Evolutionary conservation across 2,888 invertebrate species (phyloP).

Genomic region (Drosophila yooni): DNA sequence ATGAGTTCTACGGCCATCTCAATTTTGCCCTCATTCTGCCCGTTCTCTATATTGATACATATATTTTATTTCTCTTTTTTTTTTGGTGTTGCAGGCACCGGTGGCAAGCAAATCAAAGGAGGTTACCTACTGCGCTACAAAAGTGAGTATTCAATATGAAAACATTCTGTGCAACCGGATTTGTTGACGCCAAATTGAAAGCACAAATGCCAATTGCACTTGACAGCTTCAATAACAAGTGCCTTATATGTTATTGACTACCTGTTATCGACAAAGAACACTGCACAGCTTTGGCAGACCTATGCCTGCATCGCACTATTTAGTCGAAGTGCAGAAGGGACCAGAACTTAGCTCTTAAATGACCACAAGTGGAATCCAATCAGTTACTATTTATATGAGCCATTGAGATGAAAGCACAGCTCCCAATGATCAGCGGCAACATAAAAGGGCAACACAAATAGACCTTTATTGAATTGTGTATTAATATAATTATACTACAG

Average conservation of each 20-base stretch:
- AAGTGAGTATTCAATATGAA: constrained; percentile 87
- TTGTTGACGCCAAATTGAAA: constrained; percentile 19
- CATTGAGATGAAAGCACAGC: not conserved
- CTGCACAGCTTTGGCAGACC: not conserved
- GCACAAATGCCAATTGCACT: constrained; percentile 10
- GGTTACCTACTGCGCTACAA: constrained; percentile 91
- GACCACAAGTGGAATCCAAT: not conserved
- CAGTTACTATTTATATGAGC: not conserved
- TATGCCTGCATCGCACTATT: not conserved
- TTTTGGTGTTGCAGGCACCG: constrained; percentile 85
- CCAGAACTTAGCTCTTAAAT: not conserved
- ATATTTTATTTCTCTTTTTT: not conserved
- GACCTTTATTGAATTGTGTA: not conserved
- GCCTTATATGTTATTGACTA: constrained; percentile 3
- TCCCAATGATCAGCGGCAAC: no score
- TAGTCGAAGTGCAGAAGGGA: not conserved
- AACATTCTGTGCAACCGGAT: constrained; percentile 4
- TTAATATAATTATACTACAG: not conserved
- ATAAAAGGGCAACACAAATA: not conserved
- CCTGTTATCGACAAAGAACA: constrained; percentile 5
- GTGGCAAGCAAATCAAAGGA: constrained; percentile 90
- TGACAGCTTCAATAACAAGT: constrained; percentile 10
- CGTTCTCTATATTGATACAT: not conserved
- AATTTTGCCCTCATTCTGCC: constrained; percentile 5
- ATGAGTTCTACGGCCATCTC: constrained; percentile 33